Conservation (phyloP, 1,140 invertebrate species). For the Rhysida immarginata region DNA sequence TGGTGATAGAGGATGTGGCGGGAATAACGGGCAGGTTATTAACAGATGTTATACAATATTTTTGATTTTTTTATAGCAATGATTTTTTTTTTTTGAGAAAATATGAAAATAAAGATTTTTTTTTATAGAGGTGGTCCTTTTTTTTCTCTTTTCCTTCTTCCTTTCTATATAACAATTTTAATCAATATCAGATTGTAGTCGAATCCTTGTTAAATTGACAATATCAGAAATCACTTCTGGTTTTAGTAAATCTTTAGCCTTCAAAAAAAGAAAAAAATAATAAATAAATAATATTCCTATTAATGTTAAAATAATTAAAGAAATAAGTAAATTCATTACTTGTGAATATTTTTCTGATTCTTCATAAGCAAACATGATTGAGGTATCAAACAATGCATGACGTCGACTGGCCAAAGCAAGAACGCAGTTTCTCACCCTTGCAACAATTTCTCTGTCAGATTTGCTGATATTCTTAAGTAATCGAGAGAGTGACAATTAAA, state of each 20-base stretch:
- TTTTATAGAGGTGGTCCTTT: no score
- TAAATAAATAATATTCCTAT: background rate
- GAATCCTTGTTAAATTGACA: conserved; percentile 16
- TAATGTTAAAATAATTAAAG: background rate
- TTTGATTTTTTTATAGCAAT: no score
- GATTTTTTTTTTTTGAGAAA: no score
- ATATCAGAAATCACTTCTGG: conserved; percentile 69
- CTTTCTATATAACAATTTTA: no score
- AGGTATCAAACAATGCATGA: conserved; percentile 82
- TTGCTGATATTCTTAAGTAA: no score
- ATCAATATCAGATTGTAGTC: conserved; percentile 9
- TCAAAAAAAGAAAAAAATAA: no score
- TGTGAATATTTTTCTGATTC: conserved; percentile 59
- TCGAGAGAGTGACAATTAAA: no score
- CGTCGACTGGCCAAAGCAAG: conserved; percentile 63
- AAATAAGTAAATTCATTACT: conserved; percentile 27
- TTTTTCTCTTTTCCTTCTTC: no score
- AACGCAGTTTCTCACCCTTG: conserved; percentile 77
- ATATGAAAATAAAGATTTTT: no score
- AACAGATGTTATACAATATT: no score
- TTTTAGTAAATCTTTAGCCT: conserved; percentile 52
- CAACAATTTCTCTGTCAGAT: conserved; percentile 62
- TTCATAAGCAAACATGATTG: conserved; percentile 79
- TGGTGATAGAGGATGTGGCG: no score
- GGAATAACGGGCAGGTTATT: no score